phyloP scores from a whole-genome alignment of 2,797 vertebrate genomes.

The Sparus aurata region DNA sequence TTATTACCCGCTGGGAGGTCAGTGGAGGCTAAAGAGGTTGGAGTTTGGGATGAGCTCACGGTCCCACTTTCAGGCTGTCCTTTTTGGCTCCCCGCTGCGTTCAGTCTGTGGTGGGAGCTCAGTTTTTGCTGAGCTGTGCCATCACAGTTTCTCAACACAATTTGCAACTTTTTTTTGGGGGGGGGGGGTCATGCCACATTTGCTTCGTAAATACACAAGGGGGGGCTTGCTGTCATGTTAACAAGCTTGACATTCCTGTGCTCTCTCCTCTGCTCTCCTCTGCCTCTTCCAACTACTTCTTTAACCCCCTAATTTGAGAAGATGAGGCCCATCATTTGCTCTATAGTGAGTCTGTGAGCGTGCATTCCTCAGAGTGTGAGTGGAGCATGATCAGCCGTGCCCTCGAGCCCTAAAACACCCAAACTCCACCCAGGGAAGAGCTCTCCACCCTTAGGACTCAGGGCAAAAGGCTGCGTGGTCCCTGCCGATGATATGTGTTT shows the following conservation, averaged over 20 bases:
- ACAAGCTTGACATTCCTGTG: conserved; percentile 13
- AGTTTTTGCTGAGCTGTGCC: background rate
- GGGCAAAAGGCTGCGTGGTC: background rate
- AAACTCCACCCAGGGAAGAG: conserved; percentile 24
- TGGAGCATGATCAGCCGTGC: conserved; percentile 51
- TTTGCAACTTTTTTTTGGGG: background rate
- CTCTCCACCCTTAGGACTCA: background rate
- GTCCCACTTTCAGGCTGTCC: conserved; percentile 29
- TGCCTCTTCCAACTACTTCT: conserved; percentile 13
- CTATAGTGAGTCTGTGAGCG: conserved; percentile 3
- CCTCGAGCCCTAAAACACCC: conserved; percentile 12
- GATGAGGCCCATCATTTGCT: conserved; percentile 29
- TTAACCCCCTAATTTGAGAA: conserved; percentile 40
- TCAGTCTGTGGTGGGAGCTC: conserved; percentile 1
- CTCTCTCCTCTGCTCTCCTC: conserved; percentile 13
- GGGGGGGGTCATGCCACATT: background rate
- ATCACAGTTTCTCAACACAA: conserved; percentile 1
- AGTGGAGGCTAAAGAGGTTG: conserved; percentile 60
- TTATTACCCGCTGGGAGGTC: conserved; percentile 43
- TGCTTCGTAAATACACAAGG: background rate
- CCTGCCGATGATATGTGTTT: background rate
- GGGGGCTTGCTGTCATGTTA: background rate
- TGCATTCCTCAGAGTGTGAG: conserved; percentile 51
- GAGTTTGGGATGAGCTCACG: conserved; percentile 46
- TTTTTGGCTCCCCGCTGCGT: conserved; percentile 42